Evolutionary conservation across 2,797 vertebrate genomes (phyloP), one percentile per base, ranked within the genome.

Genomic region (Geotrypetes seraphini): DNA sequence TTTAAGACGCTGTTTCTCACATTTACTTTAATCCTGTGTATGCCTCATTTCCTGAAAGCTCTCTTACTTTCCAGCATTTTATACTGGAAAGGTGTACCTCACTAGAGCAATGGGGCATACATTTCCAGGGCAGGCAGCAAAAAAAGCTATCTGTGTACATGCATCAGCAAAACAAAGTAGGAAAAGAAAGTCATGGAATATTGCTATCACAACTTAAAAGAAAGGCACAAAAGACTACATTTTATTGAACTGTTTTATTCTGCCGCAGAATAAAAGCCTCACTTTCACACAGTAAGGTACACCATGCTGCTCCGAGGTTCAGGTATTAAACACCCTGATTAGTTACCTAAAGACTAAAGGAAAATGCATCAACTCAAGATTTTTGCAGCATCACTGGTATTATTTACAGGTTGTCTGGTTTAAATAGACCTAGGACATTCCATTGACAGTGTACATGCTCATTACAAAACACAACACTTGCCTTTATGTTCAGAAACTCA

Each of bases 261-360:
- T 51, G 55, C 12, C 39, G 61, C 51, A 38, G 78, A 76, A 78
- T 81, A 82, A 86, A 87, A 84, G 83, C 53, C 71, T 73, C 55
- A 45, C 60, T 75, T 47, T 28, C 36, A 31, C 32, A 43, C 43
- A 47, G 56, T 52, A 63, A 69, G 60, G 70, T 43, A 53, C 54
- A 66, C 47, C 30, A 54, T 76, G 62, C 71, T 57, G 54, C 63
- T 59, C n/a, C 65, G 47, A 42, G 58, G 33, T 61, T 38, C 56
- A 63, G 57, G 69, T 64, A 71, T 66, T 53, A 75, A 33, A 51
- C 21, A 36, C 55, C 67, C 61, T 61, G 60, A 56, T 71, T 63
- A 63, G 61, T 74, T 65, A 66, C 75, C 73, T 58, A 78, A 59
- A 71, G 55, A 57, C 50, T 48, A 50, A 58, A 59, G 50, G 54